These are phyloP conservation scores for Oophaga sylvatica DNA, from an alignment of 2,797 vertebrate species.

Conservation along the genomic window DNA sequence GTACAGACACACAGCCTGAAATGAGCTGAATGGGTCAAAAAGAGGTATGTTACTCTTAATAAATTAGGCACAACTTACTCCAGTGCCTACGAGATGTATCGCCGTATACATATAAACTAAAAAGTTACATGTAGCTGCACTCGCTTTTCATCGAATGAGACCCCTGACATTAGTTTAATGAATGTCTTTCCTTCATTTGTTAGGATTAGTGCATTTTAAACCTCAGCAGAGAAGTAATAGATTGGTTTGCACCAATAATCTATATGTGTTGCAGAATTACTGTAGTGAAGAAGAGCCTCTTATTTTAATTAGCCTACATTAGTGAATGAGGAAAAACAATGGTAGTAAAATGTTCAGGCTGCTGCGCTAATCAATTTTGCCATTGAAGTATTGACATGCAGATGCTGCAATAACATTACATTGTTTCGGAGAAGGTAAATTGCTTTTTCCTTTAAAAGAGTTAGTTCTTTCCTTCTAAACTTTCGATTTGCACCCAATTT, in stretches of 20 bases:
- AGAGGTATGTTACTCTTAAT: too few relatives aligned
- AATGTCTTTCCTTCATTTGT: constrained; percentile 13
- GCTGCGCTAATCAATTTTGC: constrained; percentile 34
- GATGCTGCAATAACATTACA: constrained; percentile 14
- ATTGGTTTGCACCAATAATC: constrained; percentile 36
- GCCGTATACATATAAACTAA: neutral
- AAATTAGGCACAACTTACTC: too few relatives aligned
- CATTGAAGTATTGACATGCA: constrained; percentile 50
- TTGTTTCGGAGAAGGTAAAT: constrained; percentile 42
- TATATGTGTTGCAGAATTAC: constrained; percentile 28
- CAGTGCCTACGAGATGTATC: too few relatives aligned
- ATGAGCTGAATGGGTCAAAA: too few relatives aligned
- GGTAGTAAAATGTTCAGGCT: constrained; percentile 31
- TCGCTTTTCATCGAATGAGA: neutral
- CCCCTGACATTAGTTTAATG: constrained; percentile 9
- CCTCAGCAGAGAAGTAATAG: constrained; percentile 24
- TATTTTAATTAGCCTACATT: constrained; percentile 56
- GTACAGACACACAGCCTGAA: too few relatives aligned
- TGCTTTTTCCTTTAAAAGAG: neutral
- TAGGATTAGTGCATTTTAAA: constrained; percentile 4
- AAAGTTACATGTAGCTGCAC: neutral
- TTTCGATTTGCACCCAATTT: neutral
- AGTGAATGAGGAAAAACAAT: constrained; percentile 45
- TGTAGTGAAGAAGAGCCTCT: constrained; percentile 8
- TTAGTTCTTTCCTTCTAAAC: neutral